Percentiles rank a stretch among this genome's conserved stretches.
phyloP scores from a whole-genome alignment of 2,113 vertebrate genomes.

The Toxotes jaculatrix region DNA sequence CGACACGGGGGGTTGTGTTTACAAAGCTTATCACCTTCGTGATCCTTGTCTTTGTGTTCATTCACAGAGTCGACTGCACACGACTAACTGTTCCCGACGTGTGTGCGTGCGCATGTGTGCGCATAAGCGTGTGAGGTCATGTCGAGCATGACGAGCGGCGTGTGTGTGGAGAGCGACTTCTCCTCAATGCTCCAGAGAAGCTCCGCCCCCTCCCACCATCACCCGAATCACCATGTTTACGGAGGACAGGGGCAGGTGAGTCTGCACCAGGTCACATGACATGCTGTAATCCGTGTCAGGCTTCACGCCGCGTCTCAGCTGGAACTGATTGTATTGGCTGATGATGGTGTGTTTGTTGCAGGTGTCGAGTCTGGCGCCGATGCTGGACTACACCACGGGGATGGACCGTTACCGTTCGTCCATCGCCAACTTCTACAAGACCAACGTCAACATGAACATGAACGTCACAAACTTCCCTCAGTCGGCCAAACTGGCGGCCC shows the following conservation, averaged over 20 bases:
- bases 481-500: constrained; percentile 90
- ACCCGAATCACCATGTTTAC: constrained; percentile 78
- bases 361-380: constrained; percentile 76
- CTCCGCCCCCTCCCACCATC: constrained; percentile 77
- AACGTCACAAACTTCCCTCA: constrained; percentile 91
- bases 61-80: constrained; percentile 41
- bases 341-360: constrained; percentile 67
- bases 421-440: constrained; percentile 94
- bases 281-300: no score
- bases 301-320: no score
- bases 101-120: constrained; percentile 36
- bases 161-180: constrained; percentile 90
- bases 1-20: no score
- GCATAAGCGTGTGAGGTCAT: constrained; percentile 73
- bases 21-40: background rate
- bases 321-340: background rate
- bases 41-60: constrained; percentile 12
- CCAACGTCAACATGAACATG: constrained; percentile 88
- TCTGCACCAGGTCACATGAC: no score
- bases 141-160: constrained; percentile 92
- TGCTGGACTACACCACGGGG: constrained; percentile 94
- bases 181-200: constrained; percentile 80
- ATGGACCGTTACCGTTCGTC: constrained; percentile 95
- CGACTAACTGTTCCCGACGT: constrained; percentile 5
- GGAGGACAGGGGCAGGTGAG: constrained; percentile 88